Evolutionary conservation across 2,888 invertebrate species (phyloP).

Genomic region (Spisula solida): DNA sequence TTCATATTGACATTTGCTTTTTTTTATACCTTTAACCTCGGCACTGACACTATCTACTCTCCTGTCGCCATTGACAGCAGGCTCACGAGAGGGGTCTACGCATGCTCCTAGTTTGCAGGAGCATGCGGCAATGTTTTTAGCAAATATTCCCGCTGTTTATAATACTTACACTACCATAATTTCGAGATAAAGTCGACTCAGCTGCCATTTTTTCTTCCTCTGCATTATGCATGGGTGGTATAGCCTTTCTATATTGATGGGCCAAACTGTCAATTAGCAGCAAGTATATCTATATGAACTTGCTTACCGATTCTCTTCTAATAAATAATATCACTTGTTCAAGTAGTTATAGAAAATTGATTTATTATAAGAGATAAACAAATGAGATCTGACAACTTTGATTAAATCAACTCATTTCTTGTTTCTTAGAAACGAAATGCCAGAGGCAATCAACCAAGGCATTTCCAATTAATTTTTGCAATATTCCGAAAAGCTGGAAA

Average conservation of each 20-base stretch:
- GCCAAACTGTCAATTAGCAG: slow-evolving; percentile 66
- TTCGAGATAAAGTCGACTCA: slow-evolving; percentile 28
- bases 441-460: slow-evolving; percentile 15
- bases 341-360: slow-evolving; percentile 68
- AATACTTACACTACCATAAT: slow-evolving; percentile 26
- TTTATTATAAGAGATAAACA: slow-evolving; percentile 63
- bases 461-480: slow-evolving; percentile 44
- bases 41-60: not conserved
- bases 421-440: slow-evolving; percentile 22
- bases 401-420: slow-evolving; percentile 49
- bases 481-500: slow-evolving; percentile 32
- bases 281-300: slow-evolving; percentile 60
- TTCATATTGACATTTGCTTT: slow-evolving; percentile 15
- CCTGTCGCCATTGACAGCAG: not conserved
- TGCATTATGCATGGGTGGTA: slow-evolving; percentile 30
- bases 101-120: not conserved
- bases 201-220: slow-evolving; percentile 30
- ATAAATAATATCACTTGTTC: slow-evolving; percentile 62
- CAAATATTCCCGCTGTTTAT: not conserved
- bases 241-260: slow-evolving; percentile 33
- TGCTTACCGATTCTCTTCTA: slow-evolving; percentile 36
- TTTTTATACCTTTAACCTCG: slow-evolving; percentile 5
- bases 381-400: slow-evolving; percentile 45
- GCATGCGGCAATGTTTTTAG: not conserved
- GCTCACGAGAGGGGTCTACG: not conserved